phyloP scores from a whole-genome alignment of 2,888 invertebrate species.

The Allacma fusca region DNA sequence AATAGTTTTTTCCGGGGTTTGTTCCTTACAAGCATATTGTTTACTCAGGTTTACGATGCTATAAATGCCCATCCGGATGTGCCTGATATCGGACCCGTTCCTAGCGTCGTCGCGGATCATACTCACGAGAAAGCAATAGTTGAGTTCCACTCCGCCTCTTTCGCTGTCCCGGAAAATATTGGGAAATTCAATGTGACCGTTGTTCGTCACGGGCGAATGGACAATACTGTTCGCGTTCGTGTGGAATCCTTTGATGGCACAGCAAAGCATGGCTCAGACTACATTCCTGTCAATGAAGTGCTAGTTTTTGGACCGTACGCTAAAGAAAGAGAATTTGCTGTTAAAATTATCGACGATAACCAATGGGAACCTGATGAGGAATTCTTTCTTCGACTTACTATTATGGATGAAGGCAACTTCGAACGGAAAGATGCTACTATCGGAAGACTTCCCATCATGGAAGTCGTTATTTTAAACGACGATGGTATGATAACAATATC shows the following conservation, averaged over 20 bases:
- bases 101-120: conserved; percentile 48
- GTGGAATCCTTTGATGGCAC: conserved; percentile 70
- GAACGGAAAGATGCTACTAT: conserved; percentile 64
- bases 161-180: conserved; percentile 69
- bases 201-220: conserved; percentile 66
- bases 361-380: conserved; percentile 71
- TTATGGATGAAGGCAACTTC: conserved; percentile 62
- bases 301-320: conserved; percentile 68
- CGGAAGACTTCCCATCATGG: conserved; percentile 69
- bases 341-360: conserved; percentile 60
- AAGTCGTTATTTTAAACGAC: conserved; percentile 70
- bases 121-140: conserved; percentile 65
- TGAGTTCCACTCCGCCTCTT: conserved; percentile 68
- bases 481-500: too few species aligned
- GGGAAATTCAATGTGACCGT: conserved; percentile 66
- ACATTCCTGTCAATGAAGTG: conserved; percentile 67
- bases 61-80: conserved; percentile 64
- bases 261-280: conserved; percentile 64
- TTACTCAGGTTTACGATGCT: conserved; percentile 65
- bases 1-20: too few species aligned
- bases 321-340: conserved; percentile 62
- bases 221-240: conserved; percentile 66
- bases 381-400: conserved; percentile 69
- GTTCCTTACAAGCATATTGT: too few species aligned
- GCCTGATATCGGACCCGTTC: conserved; percentile 59